Percentiles rank a stretch among this genome's conserved stretches.
phyloP scores from a whole-genome alignment of 2,888 invertebrate genomes.

The Nudaria mundana region DNA sequence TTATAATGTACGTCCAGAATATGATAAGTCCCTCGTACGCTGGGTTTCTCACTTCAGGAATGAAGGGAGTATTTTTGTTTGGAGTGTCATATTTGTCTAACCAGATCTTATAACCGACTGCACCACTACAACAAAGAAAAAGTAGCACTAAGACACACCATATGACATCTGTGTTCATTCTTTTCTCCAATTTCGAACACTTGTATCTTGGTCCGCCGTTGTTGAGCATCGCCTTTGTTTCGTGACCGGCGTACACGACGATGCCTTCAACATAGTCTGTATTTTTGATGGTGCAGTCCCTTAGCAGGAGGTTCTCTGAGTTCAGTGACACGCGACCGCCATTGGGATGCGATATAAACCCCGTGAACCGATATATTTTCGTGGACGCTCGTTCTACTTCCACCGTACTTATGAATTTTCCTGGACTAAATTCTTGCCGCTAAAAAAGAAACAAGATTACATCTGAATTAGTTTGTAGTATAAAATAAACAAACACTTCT shows the following conservation, averaged over 20 bases:
- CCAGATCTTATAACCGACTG: constrained; percentile 95
- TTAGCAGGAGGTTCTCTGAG: constrained; percentile 94
- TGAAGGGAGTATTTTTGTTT: constrained; percentile 84
- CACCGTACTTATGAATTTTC: constrained; percentile 90
- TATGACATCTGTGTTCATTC: constrained; percentile 97
- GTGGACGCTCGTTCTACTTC: constrained; percentile 98
- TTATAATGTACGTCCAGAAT: constrained; percentile 98
- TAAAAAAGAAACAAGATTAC: constrained; percentile 51
- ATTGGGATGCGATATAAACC: constrained; percentile 90
- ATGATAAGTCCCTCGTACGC: constrained; percentile 90
- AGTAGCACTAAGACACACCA: constrained; percentile 97
- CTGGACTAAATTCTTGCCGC: constrained; percentile 88
- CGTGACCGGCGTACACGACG: constrained; percentile 97
- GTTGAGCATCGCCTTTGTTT: constrained; percentile 98
- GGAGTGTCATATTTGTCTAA: constrained; percentile 72
- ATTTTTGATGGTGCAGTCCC: constrained; percentile 97
- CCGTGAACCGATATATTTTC: constrained; percentile 96
- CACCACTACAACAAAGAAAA: constrained; percentile 94
- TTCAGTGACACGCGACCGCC: constrained; percentile 90
- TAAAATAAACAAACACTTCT: constrained; percentile 9
- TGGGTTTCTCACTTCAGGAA: constrained; percentile 82
- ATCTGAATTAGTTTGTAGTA: constrained; percentile 8
- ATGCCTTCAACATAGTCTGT: constrained; percentile 98
- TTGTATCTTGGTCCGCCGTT: constrained; percentile 97
- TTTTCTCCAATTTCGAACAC: constrained; percentile 93